These are phyloP conservation scores for Crambe crambe DNA, from an alignment of 37 sponge, comb jelly and placozoan species.

Conservation along the genomic window DNA sequence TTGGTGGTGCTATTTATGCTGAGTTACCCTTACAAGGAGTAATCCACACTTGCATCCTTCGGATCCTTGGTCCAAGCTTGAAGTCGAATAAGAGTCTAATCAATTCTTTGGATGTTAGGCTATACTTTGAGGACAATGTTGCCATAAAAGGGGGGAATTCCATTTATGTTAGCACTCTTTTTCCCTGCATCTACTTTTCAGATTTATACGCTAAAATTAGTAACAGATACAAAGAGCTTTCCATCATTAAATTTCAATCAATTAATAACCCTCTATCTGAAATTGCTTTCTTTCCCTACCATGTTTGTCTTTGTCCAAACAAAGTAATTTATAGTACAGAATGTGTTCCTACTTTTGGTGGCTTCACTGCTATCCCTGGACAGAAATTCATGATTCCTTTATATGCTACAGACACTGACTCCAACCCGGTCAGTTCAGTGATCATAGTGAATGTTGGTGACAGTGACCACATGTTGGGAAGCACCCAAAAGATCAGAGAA, in stretches of 20 bases:
- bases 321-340: too few species aligned
- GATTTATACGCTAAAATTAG: background rate
- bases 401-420: background rate
- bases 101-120: background rate
- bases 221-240: background rate
- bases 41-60: conserved; percentile 5
- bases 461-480: background rate
- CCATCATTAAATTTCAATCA: background rate
- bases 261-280: conserved; percentile 7
- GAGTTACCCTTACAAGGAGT: background rate
- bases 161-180: conserved; percentile 42
- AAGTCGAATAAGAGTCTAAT: background rate
- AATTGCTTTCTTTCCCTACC: background rate
- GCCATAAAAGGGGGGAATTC: conserved; percentile 30
- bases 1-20: conserved; percentile 46
- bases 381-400: background rate
- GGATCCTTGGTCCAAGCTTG: conserved; percentile 2
- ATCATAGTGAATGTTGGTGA: conserved; percentile 1
- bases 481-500: background rate
- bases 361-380: conserved; percentile 12
- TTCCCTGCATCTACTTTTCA: conserved; percentile 24
- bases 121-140: conserved; percentile 17
- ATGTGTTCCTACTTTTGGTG: too few species aligned
- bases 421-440: conserved; percentile 12
- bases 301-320: conserved; percentile 14